phyloP scores from a whole-genome alignment of 2,888 invertebrate genomes.

The Aromia moschata region DNA sequence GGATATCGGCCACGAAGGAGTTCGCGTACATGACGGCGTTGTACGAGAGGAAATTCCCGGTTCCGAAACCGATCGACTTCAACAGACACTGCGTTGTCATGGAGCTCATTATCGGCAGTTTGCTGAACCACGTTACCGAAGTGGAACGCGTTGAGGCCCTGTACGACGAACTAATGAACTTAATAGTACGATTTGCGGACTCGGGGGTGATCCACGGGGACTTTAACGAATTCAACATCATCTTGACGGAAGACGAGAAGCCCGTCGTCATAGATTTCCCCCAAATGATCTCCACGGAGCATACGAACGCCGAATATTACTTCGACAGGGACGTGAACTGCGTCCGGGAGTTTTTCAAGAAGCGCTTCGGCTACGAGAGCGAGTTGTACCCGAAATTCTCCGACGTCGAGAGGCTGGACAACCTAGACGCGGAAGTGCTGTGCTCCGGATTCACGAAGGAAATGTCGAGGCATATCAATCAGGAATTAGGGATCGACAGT shows the following conservation, averaged over 20 bases:
- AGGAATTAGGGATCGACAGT: slow-evolving; percentile 67
- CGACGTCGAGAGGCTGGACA: slow-evolving; percentile 80
- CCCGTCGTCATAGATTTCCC: slow-evolving; percentile 97
- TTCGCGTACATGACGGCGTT: slow-evolving; percentile 97
- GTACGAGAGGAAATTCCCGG: slow-evolving; percentile 89
- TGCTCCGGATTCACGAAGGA: slow-evolving; percentile 90
- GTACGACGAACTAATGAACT: slow-evolving; percentile 93
- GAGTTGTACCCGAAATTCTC: slow-evolving; percentile 79
- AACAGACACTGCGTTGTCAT: slow-evolving; percentile 97
- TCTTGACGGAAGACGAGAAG: slow-evolving; percentile 82
- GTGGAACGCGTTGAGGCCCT: slow-evolving; percentile 77
- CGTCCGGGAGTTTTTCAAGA: slow-evolving; percentile 88
- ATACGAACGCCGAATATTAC: slow-evolving; percentile 90
- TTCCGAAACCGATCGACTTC: slow-evolving; percentile 93
- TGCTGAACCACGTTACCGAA: slow-evolving; percentile 74
- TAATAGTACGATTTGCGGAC: slow-evolving; percentile 89
- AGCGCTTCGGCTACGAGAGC: slow-evolving; percentile 80
- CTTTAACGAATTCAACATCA: slow-evolving; percentile 99
- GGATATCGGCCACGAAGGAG: slow-evolving; percentile 97
- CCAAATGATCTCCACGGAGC: slow-evolving; percentile 97
- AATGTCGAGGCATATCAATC: slow-evolving; percentile 76
- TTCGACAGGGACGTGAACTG: slow-evolving; percentile 97
- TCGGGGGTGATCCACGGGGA: slow-evolving; percentile 98
- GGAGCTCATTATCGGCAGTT: slow-evolving; percentile 87
- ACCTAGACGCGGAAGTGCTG: slow-evolving; percentile 86